Conservation (phyloP, 2,113 vertebrate genomes). For the Amazona vittata region DNA sequence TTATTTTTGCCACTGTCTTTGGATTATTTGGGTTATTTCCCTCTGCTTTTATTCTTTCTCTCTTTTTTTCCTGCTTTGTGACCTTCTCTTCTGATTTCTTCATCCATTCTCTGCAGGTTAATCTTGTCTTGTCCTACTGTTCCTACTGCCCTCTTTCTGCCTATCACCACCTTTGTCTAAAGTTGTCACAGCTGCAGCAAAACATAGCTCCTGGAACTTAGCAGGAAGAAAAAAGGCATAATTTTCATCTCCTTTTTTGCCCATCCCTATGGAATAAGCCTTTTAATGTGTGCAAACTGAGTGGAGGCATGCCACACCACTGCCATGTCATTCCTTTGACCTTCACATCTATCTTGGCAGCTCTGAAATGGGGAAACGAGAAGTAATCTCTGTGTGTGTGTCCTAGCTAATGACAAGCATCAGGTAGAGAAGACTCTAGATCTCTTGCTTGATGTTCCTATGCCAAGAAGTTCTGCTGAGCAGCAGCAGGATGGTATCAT, state of each 20-base stretch:
- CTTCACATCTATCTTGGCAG: not conserved
- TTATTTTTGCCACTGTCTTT: not conserved
- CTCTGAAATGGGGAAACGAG: not conserved
- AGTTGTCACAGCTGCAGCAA: not conserved
- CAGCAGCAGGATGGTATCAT: not conserved
- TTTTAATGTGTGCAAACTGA: not conserved
- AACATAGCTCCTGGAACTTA: not conserved
- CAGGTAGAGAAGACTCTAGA: not conserved
- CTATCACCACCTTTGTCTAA: not conserved
- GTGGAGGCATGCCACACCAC: not conserved
- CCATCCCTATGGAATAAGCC: not conserved
- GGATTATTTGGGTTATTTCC: not conserved
- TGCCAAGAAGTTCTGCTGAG: not conserved
- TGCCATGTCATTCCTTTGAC: not conserved
- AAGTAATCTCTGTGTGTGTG: not conserved
- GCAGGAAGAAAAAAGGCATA: not conserved
- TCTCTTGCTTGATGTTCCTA: not conserved
- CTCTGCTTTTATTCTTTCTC: not conserved
- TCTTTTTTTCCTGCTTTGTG: not conserved
- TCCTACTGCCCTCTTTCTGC: not conserved
- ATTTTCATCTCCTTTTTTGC: not conserved
- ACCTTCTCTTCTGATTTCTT: not conserved
- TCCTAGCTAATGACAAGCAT: not conserved
- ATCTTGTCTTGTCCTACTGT: not conserved
- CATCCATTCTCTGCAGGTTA: not conserved